Evolutionary conservation across 2,888 invertebrate genomes (phyloP), one percentile per base, ranked within the genome.

Genomic region (Anarsia innoxiella): DNA sequence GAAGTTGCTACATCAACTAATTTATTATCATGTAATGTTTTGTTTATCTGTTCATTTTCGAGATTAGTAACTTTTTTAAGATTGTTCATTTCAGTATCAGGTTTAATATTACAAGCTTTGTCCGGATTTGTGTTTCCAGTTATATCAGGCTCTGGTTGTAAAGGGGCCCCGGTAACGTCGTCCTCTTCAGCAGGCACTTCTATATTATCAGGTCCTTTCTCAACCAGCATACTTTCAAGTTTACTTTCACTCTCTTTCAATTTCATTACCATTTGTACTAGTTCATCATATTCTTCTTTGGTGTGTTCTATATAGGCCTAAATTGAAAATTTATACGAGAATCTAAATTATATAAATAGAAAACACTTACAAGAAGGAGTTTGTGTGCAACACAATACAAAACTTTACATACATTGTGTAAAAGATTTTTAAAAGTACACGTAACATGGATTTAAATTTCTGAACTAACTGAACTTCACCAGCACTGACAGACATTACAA

Each of bases 161-260:
- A 3, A 1, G 4, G 4, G n/a, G 45, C 42, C 31, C 31, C 28
- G 13, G 51, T 36, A 31, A 46, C 56, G 27, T 49, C 52, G 35
- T 47, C 28, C 45, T 70, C 72, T 37, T 71, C 74, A 16, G 54
- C 62, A 16, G 73, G 71, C 8, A 73, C 70, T 51, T 79, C 82
- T 27, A 69, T 49, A 54, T 75, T 76, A 38, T 80, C 80, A 31
- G 76, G 68, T 43, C 55, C 61, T 29, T 53, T 68, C 26, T 75
- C 73, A 31, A 51, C 51, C 34, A 91, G 72, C 42, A 91, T 84
- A 54, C 73, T 80, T 56, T 87, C 82, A 49, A 91, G 76, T 69
- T 91, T 91, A 39, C 66, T 82, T 75, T 91, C 91, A 62, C 91
- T 91, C 65, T 91, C 91, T 70, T 87, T 87, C 49, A 91, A 80